Conservation (phyloP, 2,888 invertebrate species). For the Lepidonotus clava region DNA sequence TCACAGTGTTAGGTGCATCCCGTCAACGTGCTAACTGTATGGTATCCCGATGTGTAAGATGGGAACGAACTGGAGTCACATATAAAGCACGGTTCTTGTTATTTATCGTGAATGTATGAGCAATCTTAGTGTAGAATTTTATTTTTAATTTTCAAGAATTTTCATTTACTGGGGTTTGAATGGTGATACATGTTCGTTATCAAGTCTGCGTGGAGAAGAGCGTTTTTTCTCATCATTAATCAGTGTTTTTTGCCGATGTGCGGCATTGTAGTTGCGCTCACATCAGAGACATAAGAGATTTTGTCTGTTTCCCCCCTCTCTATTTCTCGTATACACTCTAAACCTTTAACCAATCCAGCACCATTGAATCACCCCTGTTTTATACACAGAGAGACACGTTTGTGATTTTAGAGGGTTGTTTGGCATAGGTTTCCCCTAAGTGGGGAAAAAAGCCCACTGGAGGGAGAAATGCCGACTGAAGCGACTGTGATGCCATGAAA, state of each 20-base stretch:
- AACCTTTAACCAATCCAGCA: not conserved
- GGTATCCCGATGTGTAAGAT: no score
- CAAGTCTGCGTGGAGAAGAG: not conserved
- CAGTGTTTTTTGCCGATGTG: not conserved
- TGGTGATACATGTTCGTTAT: not conserved
- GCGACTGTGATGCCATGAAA: slow-evolving; percentile 52
- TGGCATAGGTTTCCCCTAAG: not conserved
- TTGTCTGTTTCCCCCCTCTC: slow-evolving; percentile 1
- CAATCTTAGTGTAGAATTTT: not conserved
- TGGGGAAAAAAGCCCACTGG: not conserved
- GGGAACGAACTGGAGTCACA: no score
- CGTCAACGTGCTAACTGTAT: not conserved
- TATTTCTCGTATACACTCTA: not conserved
- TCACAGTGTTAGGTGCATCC: not conserved
- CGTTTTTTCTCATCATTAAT: slow-evolving; percentile 11
- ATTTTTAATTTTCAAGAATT: not conserved
- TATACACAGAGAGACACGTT: not conserved
- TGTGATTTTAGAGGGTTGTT: slow-evolving; percentile 11
- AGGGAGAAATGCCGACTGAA: slow-evolving; percentile 13
- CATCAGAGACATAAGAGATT: not conserved
- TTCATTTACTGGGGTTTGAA: slow-evolving; percentile 20
- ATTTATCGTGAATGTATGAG: not conserved
- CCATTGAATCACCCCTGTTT: not conserved
- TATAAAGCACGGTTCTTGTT: no score
- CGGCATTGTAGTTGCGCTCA: not conserved